Evolutionary conservation across 2,113 vertebrate species (phyloP), one percentile per base, ranked within the genome.

Genomic region (Calonectris borealis): DNA sequence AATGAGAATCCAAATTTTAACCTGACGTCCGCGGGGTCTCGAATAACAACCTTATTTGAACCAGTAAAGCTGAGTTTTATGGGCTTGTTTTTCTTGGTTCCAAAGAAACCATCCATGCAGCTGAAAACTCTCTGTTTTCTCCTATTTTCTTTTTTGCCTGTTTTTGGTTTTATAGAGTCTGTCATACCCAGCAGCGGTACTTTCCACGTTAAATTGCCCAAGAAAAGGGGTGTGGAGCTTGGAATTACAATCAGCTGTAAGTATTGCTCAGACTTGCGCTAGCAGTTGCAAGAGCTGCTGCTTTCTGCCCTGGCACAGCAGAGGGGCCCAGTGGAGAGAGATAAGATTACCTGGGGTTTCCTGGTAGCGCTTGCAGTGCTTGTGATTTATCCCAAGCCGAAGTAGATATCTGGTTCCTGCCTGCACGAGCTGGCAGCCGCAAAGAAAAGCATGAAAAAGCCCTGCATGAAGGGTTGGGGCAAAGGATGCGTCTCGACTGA

Each of bases 151-250:
- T 46, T 66, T 68, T 7, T 27, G 21, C 96, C 83, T 96, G 51
- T 96, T 48, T 90, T 91, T 96, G 48, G 38, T 80, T 93, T 97
- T 91, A 42, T 94, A 99, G 99, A 99, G 97, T 99, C 99, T 2
- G 99, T 99, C 94, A 98, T 99, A 95, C 99, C 99, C 32, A 99
- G 99, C 98, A 99, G 99, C 13, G 99, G 99, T 62, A 99, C 99
- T 48, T 99, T 99, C 97, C 99, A 99, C 0, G 99, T 99, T 77
- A 99, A 99, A 97, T 98, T 99, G 60, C 99, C 99, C 71, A 99
- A 99, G 98, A 99, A 98, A 95, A 99, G 99, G 54, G 99, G 99
- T 8, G 99, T 99, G 96, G 99, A 99, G 95, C 98, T 99, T 89
- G 99, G 99, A 92, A 99, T 99, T 97, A 99, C 99, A 31, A 99